phyloP scores from a whole-genome alignment of 2,888 invertebrate genomes.

The Stenotaenia linearis region DNA sequence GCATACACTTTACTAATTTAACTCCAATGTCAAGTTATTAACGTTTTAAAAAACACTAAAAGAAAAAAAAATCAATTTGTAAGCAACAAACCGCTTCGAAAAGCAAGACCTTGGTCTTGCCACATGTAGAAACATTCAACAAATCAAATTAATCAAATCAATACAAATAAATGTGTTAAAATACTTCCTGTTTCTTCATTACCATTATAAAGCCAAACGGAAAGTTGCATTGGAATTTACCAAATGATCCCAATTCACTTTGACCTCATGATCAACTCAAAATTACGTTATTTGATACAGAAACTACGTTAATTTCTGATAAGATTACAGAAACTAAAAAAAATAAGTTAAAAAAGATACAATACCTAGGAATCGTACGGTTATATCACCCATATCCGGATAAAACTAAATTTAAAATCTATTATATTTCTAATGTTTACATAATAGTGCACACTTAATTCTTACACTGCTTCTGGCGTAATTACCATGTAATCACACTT shows the following conservation, averaged over 20 bases:
- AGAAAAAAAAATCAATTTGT: neutral
- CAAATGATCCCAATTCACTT: neutral
- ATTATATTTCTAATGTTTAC: neutral
- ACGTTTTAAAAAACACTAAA: neutral
- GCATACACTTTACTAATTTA: neutral
- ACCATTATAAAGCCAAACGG: neutral
- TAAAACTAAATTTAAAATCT: neutral
- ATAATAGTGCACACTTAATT: neutral
- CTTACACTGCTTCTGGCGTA: neutral
- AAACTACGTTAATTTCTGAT: neutral
- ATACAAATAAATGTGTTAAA: neutral
- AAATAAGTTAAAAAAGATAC: neutral
- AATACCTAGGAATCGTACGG: neutral
- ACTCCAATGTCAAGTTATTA: neutral
- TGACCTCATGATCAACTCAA: neutral
- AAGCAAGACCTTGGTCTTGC: conserved; percentile 6
- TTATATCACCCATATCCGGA: neutral
- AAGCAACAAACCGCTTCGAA: neutral
- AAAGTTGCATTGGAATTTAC: neutral
- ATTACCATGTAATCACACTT: conserved; percentile 1
- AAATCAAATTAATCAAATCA: neutral
- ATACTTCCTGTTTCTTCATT: neutral
- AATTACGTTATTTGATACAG: neutral
- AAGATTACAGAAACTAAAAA: neutral
- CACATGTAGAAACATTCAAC: neutral